Conservation (phyloP, 2,113 vertebrate species). For the Mobula birostris region DNA sequence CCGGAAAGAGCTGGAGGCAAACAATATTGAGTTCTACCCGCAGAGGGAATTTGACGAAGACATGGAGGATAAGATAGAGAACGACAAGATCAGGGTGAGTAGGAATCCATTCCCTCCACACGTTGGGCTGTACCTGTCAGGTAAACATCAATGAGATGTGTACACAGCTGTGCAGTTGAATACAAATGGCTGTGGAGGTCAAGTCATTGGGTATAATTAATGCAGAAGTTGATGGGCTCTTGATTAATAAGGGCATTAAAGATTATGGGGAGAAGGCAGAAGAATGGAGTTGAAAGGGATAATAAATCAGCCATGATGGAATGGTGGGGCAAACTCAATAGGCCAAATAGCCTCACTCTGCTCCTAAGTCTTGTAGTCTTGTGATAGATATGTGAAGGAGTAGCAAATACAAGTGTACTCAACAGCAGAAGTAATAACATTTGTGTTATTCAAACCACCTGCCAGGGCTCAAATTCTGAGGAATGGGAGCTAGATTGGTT, state of each 20-base stretch:
- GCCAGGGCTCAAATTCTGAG: not conserved
- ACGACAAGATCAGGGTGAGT: conserved; percentile 92
- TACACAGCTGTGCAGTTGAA: not conserved
- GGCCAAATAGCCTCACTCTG: no score
- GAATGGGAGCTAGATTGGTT: not conserved
- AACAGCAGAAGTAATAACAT: not conserved
- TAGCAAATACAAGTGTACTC: not conserved
- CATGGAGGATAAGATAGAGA: conserved; percentile 92
- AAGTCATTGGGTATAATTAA: no score
- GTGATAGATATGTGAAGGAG: no score
- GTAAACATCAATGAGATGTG: no score
- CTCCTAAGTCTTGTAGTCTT: no score
- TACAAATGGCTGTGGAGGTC: no score
- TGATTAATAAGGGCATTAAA: no score
- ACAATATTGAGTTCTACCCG: conserved; percentile 89
- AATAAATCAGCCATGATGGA: no score
- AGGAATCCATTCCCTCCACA: not conserved
- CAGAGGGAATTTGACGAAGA: conserved; percentile 97
- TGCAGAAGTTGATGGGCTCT: no score
- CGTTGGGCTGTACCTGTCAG: not conserved
- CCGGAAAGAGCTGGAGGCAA: conserved; percentile 84
- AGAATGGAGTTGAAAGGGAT: no score
- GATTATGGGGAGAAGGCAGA: no score
- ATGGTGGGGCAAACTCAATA: no score
- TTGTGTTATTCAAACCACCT: not conserved